Conservation (phyloP, 2,888 invertebrate genomes). For the Mamestra brassicae region DNA sequence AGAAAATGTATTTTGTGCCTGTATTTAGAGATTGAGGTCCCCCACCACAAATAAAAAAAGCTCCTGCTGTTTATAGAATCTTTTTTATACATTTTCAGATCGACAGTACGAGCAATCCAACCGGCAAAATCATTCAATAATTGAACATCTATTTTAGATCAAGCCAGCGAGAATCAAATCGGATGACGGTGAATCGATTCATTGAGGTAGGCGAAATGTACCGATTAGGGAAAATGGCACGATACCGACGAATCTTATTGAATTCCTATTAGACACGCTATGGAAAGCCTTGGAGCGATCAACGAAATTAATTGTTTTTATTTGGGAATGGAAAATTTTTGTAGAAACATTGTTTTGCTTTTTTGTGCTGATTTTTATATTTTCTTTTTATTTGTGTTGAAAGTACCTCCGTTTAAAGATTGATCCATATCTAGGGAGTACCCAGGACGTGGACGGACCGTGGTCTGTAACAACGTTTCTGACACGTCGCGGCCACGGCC, state of each 20-base stretch:
- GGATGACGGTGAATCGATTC: conserved; percentile 60
- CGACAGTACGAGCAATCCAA: neutral
- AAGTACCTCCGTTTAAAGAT: too few relatives aligned
- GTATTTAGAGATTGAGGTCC: too few relatives aligned
- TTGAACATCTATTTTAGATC: conserved; percentile 60
- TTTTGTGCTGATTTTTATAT: too few relatives aligned
- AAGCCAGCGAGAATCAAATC: conserved; percentile 58
- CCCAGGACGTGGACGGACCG: too few relatives aligned
- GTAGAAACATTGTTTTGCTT: too few relatives aligned
- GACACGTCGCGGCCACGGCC: too few relatives aligned
- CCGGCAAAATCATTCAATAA: conserved; percentile 44
- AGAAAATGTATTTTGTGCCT: too few relatives aligned
- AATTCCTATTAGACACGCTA: conserved; percentile 65
- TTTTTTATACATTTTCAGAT: neutral
- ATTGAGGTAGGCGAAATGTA: conserved; percentile 60
- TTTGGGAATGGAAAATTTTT: neutral
- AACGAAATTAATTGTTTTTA: conserved; percentile 27
- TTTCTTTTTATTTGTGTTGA: too few relatives aligned
- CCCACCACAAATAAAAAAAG: too few relatives aligned
- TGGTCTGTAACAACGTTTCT: too few relatives aligned
- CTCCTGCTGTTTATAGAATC: neutral
- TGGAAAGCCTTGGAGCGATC: conserved; percentile 38
- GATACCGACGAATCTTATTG: conserved; percentile 61
- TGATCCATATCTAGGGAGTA: too few relatives aligned
- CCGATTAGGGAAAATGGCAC: conserved; percentile 63